A percentile compares a stretch with the other conserved stretches of the same genome.
phyloP scores from a whole-genome alignment of 1,140 invertebrate genomes.

The Drosophila ambigua region DNA sequence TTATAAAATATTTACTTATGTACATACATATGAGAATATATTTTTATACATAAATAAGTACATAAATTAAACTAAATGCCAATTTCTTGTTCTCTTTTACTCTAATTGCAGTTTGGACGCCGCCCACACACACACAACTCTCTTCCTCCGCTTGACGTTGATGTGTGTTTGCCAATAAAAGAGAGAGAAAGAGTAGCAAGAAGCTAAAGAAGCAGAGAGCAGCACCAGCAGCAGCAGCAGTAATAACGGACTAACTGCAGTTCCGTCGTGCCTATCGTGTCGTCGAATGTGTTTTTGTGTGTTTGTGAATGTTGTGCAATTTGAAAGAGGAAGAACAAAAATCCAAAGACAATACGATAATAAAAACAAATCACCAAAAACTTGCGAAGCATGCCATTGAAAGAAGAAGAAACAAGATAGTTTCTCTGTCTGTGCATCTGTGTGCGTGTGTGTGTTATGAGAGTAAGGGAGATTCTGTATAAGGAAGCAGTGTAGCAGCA shows the following conservation, averaged over 20 bases:
- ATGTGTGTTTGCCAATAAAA: slow-evolving; percentile 36
- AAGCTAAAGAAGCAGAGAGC: too few species aligned
- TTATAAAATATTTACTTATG: slow-evolving; percentile 23
- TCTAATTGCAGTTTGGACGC: slow-evolving; percentile 18
- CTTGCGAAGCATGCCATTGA: neutral
- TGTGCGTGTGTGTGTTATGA: slow-evolving; percentile 13
- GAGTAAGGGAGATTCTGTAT: slow-evolving; percentile 4
- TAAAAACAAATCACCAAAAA: neutral
- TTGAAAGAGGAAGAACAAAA: neutral
- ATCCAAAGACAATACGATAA: slow-evolving; percentile 18
- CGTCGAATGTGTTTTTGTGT: too few species aligned
- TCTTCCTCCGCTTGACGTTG: slow-evolving; percentile 15
- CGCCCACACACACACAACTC: neutral
- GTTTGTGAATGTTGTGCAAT: slow-evolving; percentile 6
- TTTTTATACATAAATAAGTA: neutral
- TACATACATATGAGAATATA: neutral
- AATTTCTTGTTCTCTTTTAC: slow-evolving; percentile 24
- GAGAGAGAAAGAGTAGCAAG: slow-evolving; percentile 3
- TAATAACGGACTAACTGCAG: slow-evolving; percentile 18
- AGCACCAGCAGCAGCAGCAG: too few species aligned
- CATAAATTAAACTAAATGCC: slow-evolving; percentile 23
- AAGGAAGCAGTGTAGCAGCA: neutral
- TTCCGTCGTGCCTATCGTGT: neutral
- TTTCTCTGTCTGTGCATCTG: neutral
- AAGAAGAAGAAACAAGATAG: slow-evolving; percentile 1